Base-by-base conservation (phyloP, 2,113 vertebrate genomes). In the Gallinago media region DNA sequence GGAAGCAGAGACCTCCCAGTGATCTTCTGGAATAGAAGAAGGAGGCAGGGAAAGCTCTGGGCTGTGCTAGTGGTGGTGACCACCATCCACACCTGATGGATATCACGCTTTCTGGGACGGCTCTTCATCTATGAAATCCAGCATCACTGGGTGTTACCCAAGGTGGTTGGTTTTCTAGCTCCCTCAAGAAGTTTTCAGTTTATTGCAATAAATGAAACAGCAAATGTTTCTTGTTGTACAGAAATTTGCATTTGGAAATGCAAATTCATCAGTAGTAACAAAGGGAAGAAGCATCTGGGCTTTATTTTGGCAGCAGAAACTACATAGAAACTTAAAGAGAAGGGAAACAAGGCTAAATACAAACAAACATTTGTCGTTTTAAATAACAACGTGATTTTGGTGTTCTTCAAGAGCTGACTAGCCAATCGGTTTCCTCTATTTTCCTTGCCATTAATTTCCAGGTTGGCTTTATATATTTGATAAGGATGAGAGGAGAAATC, bases 291-390 rank as follows among this genome's bases (percentile, higher is more conserved):
- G 40, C 14, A n/a, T 47, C 72, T 85, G 81, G 56, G 61, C 61
- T 66, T 67, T 74, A 61, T 88, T 95, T 92, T 47, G 74, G 32
- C 71, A 83, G 56, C 67, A 96, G 74, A 72, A 82, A 22, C 73
- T 49, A 47, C 14, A 47, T 21, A 34, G 72, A 38, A 32, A 68
- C 49, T 26, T 61, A 73, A 90, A 63, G 67, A 91, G 83, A 50
- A 13, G 29, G 26, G 25, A 56, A 63, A 34, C 2, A 8, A 76
- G 12, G 29, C 32, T 34, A 36, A 75, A 75, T 34, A 46, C 14
- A 75, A 40, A 42, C 47, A 88, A 93, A 82, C 34, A 40, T 29
- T 22, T 47, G 52, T 58, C 59, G n/a, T 86, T 92, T 92, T 55
- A 67, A 75, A 38, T 31, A 74, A 13, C 42, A 82, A 5, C 0